Conservation (phyloP, 2,797 vertebrate species). For the Sebastes vulpes region DNA sequence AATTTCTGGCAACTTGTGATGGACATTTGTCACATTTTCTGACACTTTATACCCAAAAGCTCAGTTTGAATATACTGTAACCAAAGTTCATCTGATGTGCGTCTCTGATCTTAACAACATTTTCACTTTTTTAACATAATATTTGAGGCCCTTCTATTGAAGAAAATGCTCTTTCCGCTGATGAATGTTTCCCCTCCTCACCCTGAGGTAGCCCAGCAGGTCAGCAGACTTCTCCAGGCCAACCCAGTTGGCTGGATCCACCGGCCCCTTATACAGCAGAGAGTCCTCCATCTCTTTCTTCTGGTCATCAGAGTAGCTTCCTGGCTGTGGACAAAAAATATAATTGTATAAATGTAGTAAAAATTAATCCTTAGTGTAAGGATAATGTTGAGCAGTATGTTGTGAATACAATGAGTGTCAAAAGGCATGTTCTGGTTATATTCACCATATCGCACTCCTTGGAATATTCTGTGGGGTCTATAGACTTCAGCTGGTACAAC, state of each 20-base stretch:
- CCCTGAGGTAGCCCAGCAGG: slow-evolving; percentile 92
- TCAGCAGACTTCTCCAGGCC: slow-evolving; percentile 88
- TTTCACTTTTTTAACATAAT: not conserved
- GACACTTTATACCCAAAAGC: not conserved
- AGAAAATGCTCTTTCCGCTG: too few species aligned
- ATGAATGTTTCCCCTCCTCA: slow-evolving; percentile 71
- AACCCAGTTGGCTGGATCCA: slow-evolving; percentile 95
- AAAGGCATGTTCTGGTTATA: slow-evolving; percentile 16
- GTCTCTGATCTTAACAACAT: not conserved
- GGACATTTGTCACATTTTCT: not conserved
- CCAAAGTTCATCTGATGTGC: not conserved
- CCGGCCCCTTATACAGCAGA: slow-evolving; percentile 83
- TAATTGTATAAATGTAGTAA: not conserved
- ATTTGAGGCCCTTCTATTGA: not conserved
- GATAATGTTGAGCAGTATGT: not conserved
- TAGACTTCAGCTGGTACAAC: slow-evolving; percentile 95
- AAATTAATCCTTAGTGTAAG: not conserved
- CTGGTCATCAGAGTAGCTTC: slow-evolving; percentile 64
- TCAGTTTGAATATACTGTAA: not conserved
- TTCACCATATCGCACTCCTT: slow-evolving; percentile 90
- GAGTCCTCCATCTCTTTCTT: slow-evolving; percentile 76
- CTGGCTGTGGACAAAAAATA: slow-evolving; percentile 79
- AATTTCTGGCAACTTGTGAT: not conserved
- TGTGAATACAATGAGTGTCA: not conserved
- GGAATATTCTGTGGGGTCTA: slow-evolving; percentile 87